phyloP scores from a whole-genome alignment of 2,888 invertebrate species.

The Agapostemon virescens region DNA sequence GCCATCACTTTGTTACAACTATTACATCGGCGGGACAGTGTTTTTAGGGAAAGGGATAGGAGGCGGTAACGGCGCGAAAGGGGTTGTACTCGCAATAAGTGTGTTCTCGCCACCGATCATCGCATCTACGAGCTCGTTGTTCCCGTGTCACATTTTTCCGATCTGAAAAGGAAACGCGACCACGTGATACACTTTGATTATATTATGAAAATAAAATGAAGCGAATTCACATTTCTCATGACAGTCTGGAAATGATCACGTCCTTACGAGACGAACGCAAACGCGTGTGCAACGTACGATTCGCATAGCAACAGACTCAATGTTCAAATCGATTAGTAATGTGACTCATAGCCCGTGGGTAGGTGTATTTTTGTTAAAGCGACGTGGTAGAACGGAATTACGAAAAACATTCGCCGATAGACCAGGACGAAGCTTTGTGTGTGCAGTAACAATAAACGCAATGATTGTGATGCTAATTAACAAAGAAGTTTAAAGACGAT shows the following conservation, averaged over 20 bases:
- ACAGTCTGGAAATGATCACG: slow-evolving; percentile 3
- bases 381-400: background rate
- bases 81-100: background rate
- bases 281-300: slow-evolving; percentile 15
- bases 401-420: slow-evolving; percentile 7
- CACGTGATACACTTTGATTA: slow-evolving; percentile 49
- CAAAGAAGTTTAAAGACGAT: slow-evolving; percentile 8
- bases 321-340: slow-evolving; percentile 31
- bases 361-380: slow-evolving; percentile 51
- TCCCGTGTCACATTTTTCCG: slow-evolving; percentile 36
- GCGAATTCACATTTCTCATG: slow-evolving; percentile 30
- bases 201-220: slow-evolving; percentile 1
- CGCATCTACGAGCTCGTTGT: background rate
- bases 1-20: background rate
- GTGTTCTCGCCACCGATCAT: slow-evolving; percentile 10
- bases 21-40: background rate
- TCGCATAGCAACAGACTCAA: slow-evolving; percentile 14
- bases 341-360: slow-evolving; percentile 42
- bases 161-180: slow-evolving; percentile 44
- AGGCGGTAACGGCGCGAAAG: background rate
- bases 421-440: slow-evolving; percentile 27
- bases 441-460: slow-evolving; percentile 22
- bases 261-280: slow-evolving; percentile 1
- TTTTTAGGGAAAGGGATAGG: background rate
- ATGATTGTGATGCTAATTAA: slow-evolving; percentile 8